Base-by-base conservation (phyloP, 2,113 vertebrate species). In the Scalopus aquaticus region DNA sequence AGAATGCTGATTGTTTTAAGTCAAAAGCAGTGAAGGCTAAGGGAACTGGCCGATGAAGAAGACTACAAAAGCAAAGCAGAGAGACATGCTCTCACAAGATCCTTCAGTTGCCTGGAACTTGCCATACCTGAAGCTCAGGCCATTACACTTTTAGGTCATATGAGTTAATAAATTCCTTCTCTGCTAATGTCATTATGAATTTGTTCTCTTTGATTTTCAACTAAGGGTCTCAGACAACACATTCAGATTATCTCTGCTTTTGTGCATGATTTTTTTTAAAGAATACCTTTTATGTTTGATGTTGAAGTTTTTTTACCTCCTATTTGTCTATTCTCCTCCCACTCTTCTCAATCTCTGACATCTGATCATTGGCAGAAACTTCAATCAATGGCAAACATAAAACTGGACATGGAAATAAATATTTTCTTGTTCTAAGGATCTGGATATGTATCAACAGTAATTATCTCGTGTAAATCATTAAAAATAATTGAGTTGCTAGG, bases 381-480 rank as follows among this genome's bases (percentile, higher is more conserved):
- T 67, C 88, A 37, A 28, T 84, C 24, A 58, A 22, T 67, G 17
- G 60, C 80, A 92, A 54, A 70, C 22, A 65, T 51, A 82, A 90
- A 88, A 56, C 30, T 30, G 13, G 77, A 49, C 42, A 20, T 32
- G n/a, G 32, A 37, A 79, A 64, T 39, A 37, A 67, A 13, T 87
- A 76, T 77, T 83, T 84, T 37, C n/a, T 77, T 72, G 32, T 76
- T 96, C 83, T 90, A 64, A 60, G 44, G 22, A 74, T 65, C 39
- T 88, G 80, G 83, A 28, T 88, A 76, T 73, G 92, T 95, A 77
- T 84, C 76, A 94, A 58, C 5, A 30, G 26, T 96, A 91, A 93
- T 96, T 88, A 95, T 69, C 89, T 88, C 86, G 35, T 94, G 22
- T 72, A 96, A 93, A 93, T 91, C 90, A 94, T 95, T 96, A 82